Evolutionary conservation across 2,888 invertebrate genomes (phyloP).

Genomic region (Andrena camellia): DNA sequence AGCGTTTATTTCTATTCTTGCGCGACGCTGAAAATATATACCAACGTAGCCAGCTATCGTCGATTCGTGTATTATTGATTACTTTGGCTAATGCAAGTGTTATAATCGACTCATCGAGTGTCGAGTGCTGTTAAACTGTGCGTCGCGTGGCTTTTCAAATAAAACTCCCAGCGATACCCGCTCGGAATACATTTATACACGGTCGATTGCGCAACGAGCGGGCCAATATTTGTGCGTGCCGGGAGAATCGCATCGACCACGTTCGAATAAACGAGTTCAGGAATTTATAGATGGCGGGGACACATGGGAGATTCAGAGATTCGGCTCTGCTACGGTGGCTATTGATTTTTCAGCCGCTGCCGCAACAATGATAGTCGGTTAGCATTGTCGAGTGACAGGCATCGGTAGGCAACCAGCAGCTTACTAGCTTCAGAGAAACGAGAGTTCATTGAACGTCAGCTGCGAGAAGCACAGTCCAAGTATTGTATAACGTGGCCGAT

Average conservation of each 20-base stretch:
- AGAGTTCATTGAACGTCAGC: conserved; percentile 58
- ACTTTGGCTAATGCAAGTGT: too few species aligned
- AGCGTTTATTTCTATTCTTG: too few species aligned
- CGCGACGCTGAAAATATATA: too few species aligned
- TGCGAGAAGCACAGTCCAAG: conserved; percentile 35
- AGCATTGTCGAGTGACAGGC: conserved; percentile 44
- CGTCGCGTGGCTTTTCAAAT: too few species aligned
- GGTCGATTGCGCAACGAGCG: not conserved
- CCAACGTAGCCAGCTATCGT: too few species aligned
- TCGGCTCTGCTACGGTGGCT: conserved; percentile 54
- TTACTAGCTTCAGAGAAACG: conserved; percentile 48
- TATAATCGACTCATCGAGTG: too few species aligned
- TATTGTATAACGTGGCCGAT: conserved; percentile 34
- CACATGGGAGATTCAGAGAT: conserved; percentile 30
- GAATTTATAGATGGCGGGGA: conserved; percentile 12
- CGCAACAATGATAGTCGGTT: conserved; percentile 58
- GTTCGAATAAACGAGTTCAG: conserved; percentile 8
- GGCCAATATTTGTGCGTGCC: not conserved
- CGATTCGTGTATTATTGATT: too few species aligned
- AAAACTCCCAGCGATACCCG: too few species aligned
- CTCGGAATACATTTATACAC: too few species aligned
- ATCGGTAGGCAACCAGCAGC: conserved; percentile 35
- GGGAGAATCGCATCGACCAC: not conserved
- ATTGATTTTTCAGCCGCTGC: conserved; percentile 66
- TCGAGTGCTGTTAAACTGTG: too few species aligned